phyloP scores from a whole-genome alignment of 1,140 invertebrate species.

The Tyrophagus putrescentiae region DNA sequence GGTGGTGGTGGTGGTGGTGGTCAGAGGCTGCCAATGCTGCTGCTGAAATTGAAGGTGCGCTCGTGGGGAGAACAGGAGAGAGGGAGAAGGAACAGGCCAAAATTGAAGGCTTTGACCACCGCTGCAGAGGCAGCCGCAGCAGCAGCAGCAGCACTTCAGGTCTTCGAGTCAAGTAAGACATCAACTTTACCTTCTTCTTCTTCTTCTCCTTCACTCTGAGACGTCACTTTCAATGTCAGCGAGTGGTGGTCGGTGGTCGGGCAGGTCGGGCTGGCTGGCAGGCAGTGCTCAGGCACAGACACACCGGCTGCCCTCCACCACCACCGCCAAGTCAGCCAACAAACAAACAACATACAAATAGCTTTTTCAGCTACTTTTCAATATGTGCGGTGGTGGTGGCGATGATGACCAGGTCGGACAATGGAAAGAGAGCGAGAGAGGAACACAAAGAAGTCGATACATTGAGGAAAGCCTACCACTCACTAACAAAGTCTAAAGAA shows the following conservation, averaged over 20 bases:
- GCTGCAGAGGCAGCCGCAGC: background rate
- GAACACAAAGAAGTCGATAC: too few species aligned
- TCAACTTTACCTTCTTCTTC: too few species aligned
- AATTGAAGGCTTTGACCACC: conserved; percentile 14
- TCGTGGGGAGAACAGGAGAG: background rate
- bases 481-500: too few species aligned
- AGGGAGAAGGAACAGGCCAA: background rate
- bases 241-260: background rate
- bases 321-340: too few species aligned
- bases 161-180: background rate
- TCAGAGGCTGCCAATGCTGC: too few species aligned
- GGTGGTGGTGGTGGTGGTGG: background rate
- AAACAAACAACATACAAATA: conserved; percentile 15
- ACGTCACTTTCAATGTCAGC: conserved; percentile 13
- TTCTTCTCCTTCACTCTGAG: too few species aligned
- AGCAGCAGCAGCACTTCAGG: background rate
- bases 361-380: too few species aligned
- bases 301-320: too few species aligned
- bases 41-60: conserved; percentile 3
- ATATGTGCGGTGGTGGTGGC: too few species aligned
- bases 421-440: too few species aligned
- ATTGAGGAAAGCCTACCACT: too few species aligned
- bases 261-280: background rate
- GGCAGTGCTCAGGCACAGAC: background rate
- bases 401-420: too few species aligned